Evolutionary conservation across 2,888 invertebrate species (phyloP).

Genomic region (Cantharis lateralis): DNA sequence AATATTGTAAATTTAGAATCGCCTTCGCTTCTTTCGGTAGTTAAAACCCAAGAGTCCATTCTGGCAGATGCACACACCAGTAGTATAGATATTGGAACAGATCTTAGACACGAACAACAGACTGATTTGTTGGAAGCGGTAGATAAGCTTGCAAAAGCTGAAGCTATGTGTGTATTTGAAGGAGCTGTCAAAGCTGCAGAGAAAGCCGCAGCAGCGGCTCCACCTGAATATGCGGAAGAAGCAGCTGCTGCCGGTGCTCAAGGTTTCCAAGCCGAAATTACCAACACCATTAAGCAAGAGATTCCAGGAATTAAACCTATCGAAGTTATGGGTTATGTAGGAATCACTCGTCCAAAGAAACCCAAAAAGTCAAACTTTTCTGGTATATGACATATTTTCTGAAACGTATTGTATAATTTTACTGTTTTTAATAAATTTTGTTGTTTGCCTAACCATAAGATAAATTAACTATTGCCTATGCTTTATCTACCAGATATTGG

Average conservation of each 20-base stretch:
- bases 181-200: conserved; percentile 56
- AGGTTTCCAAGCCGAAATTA: conserved; percentile 44
- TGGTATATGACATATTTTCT: not conserved
- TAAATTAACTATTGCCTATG: no score
- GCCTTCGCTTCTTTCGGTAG: not conserved
- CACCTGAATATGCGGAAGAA: conserved; percentile 56
- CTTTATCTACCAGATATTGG: no score
- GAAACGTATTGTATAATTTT: not conserved
- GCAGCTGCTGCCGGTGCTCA: conserved; percentile 55
- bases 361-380: conserved; percentile 36
- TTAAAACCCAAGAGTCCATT: conserved; percentile 3
- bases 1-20: conserved; percentile 16
- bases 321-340: conserved; percentile 57
- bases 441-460: not conserved
- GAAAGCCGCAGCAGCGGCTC: conserved; percentile 54
- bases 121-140: conserved; percentile 55
- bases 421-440: not conserved
- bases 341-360: conserved; percentile 53
- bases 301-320: conserved; percentile 52
- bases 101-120: conserved; percentile 43
- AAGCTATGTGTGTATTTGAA: conserved; percentile 55
- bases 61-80: conserved; percentile 47
- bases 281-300: conserved; percentile 47
- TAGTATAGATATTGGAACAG: conserved; percentile 45
- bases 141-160: conserved; percentile 55